Percentiles rank a stretch among this genome's conserved stretches.
Conservation (phyloP, 2,113 vertebrate genomes). For the Nipponia nippon region DNA sequence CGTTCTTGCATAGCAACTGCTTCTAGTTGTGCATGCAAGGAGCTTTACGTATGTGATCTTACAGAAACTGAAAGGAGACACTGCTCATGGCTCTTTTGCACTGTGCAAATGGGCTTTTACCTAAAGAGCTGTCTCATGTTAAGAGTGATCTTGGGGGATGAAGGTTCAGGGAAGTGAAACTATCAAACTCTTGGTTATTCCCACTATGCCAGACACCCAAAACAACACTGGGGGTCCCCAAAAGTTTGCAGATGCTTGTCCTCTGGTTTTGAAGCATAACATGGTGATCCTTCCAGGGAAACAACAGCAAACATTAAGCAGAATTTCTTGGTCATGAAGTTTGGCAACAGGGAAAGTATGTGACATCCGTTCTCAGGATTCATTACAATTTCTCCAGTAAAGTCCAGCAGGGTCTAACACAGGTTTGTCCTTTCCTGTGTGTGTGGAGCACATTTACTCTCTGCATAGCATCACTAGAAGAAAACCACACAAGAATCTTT, state of each 20-base stretch:
- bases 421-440: not conserved
- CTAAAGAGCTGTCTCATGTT: not conserved
- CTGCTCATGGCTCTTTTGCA: not conserved
- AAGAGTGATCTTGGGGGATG: not conserved
- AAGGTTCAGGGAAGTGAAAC: not conserved
- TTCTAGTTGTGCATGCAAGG: not conserved
- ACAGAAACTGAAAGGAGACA: not conserved
- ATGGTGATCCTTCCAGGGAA: not conserved
- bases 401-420: not conserved
- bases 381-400: not conserved
- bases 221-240: not conserved
- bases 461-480: not conserved
- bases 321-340: not conserved
- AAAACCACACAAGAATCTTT: not conserved
- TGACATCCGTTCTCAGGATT: not conserved
- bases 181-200: not conserved
- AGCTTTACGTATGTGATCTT: not conserved
- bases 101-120: not conserved
- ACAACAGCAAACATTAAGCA: not conserved
- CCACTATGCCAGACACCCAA: not conserved
- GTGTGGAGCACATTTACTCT: not conserved
- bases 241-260: not conserved
- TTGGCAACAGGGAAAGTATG: not conserved
- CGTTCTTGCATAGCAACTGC: not conserved
- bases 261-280: not conserved